These are phyloP conservation scores for Drosophila obscura DNA, from an alignment of 1,140 invertebrate species.

Conservation along the genomic window DNA sequence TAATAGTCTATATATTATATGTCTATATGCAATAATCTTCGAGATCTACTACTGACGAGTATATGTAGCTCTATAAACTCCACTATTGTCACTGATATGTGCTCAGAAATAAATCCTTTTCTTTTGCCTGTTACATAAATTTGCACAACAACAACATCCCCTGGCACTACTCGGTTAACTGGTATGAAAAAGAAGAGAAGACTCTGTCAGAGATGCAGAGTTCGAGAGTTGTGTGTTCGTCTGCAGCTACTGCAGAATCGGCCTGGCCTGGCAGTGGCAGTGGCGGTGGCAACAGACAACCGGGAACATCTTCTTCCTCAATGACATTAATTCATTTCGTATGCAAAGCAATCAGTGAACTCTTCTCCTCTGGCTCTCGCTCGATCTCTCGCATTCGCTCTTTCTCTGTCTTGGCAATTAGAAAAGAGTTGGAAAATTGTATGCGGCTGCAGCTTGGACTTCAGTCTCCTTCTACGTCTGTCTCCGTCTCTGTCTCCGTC, in stretches of 20 bases:
- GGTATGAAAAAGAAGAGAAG: slow-evolving; percentile 10
- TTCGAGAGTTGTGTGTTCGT: slow-evolving; percentile 7
- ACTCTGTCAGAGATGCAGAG: slow-evolving; percentile 2
- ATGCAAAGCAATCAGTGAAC: slow-evolving; percentile 78
- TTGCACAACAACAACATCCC: too few relatives aligned
- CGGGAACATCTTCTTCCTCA: slow-evolving; percentile 80
- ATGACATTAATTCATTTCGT: slow-evolving; percentile 83
- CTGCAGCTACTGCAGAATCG: slow-evolving; percentile 45
- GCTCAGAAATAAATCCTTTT: too few relatives aligned
- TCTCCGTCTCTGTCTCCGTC: slow-evolving; percentile 27
- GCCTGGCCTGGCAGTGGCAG: not conserved
- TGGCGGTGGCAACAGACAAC: slow-evolving; percentile 57
- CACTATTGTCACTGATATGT: too few relatives aligned
- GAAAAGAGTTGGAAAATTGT: slow-evolving; percentile 82
- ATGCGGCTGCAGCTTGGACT: slow-evolving; percentile 54
- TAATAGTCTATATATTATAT: too few relatives aligned
- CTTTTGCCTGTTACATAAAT: too few relatives aligned
- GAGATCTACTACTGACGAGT: too few relatives aligned
- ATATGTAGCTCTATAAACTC: too few relatives aligned
- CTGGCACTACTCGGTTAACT: too few relatives aligned
- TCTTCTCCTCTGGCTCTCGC: slow-evolving; percentile 41
- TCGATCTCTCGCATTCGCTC: slow-evolving; percentile 17
- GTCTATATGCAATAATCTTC: too few relatives aligned
- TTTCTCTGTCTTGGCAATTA: slow-evolving; percentile 68
- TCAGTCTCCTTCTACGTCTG: slow-evolving; percentile 19